A percentile compares a stretch with the other conserved stretches of the same genome.
phyloP scores from a whole-genome alignment of 2,113 vertebrate genomes.

The Phrynosoma blainvillii region DNA sequence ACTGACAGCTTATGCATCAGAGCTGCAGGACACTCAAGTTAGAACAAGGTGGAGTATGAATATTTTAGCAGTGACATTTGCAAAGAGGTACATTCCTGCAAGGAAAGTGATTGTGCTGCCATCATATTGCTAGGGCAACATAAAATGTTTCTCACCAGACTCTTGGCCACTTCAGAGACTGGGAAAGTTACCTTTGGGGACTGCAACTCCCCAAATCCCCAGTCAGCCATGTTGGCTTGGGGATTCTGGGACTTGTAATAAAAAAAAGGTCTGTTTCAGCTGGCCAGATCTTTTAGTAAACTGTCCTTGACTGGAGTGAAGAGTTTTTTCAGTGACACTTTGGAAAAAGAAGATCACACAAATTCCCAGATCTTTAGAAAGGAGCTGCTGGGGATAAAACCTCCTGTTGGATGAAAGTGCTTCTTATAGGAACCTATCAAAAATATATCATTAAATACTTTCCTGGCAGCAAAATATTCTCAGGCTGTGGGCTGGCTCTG shows the following conservation, averaged over 20 bases:
- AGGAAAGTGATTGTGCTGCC: neutral
- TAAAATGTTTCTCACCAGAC: neutral
- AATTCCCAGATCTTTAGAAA: neutral
- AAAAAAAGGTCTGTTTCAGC: neutral
- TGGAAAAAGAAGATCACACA: too few relatives aligned
- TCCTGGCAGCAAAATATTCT: neutral
- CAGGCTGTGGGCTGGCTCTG: neutral
- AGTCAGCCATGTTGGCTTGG: neutral
- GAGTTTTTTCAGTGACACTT: neutral
- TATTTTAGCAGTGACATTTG: constrained; percentile 26
- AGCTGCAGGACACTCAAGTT: neutral
- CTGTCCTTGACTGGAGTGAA: neutral
- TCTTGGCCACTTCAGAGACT: neutral
- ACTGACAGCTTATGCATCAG: neutral
- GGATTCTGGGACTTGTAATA: neutral
- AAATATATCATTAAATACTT: neutral
- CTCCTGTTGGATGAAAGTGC: too few relatives aligned
- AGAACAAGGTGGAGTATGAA: constrained; percentile 6
- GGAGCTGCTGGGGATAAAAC: neutral
- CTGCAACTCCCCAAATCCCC: neutral
- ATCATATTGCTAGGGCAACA: neutral
- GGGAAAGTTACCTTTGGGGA: neutral
- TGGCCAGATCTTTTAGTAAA: neutral
- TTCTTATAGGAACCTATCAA: too few relatives aligned
- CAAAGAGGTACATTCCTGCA: neutral